Evolutionary conservation across 2,888 invertebrate species (phyloP).

Genomic region (Perithous albicinctus): DNA sequence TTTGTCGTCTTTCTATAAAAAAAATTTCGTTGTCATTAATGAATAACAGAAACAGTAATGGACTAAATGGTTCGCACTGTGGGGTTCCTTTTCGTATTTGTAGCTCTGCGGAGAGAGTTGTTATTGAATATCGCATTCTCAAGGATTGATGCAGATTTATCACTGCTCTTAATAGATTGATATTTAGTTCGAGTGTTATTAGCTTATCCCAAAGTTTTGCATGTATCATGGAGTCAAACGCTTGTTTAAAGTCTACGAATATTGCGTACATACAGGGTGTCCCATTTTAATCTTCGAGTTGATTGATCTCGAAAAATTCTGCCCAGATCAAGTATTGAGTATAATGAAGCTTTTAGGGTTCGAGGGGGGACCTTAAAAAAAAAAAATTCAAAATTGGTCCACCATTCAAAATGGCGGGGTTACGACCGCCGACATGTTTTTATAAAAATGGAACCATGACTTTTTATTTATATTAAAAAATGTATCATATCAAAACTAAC

Average conservation of each 20-base stretch:
- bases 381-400: no score
- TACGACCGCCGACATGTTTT: no score
- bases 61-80: constrained; percentile 18
- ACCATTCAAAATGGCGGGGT: no score
- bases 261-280: neutral
- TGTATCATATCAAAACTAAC: no score
- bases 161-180: neutral
- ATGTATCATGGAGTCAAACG: neutral
- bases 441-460: no score
- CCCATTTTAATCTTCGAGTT: no score
- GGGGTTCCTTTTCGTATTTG: neutral
- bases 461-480: no score
- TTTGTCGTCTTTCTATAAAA: constrained; percentile 12
- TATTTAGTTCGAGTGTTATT: neutral
- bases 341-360: no score
- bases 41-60: constrained; percentile 15
- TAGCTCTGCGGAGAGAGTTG: neutral
- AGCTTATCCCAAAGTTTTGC: neutral
- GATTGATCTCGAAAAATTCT: no score
- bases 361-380: no score
- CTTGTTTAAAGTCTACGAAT: neutral
- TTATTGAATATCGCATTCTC: neutral
- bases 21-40: neutral
- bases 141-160: neutral
- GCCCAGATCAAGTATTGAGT: no score